Conservation (phyloP, 2,113 vertebrate genomes). For the Pseudopodoces humilis region DNA sequence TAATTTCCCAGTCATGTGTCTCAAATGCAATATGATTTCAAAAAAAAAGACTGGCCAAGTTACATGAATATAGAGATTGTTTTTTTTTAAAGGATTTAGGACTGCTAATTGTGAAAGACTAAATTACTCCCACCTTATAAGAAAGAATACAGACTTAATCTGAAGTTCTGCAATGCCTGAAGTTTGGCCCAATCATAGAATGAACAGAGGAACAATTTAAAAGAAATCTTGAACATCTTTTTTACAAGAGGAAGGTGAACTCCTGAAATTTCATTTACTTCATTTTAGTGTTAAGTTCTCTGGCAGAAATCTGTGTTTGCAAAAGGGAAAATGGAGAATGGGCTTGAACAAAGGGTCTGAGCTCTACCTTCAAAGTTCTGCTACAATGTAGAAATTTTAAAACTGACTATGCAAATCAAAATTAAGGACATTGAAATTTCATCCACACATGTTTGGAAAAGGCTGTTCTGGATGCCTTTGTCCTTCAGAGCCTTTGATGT, state of each 20-base stretch:
- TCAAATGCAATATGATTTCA: neutral
- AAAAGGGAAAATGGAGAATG: fast-evolving
- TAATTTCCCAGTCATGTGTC: neutral
- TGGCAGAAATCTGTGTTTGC: neutral
- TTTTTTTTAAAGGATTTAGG: neutral
- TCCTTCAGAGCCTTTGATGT: neutral
- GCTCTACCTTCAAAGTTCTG: neutral
- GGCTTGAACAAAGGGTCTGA: neutral
- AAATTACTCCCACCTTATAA: neutral
- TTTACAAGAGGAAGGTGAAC: neutral
- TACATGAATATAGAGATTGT: neutral
- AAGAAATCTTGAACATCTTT: neutral
- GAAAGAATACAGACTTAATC: neutral
- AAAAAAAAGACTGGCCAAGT: neutral
- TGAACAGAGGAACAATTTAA: neutral
- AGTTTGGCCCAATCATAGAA: neutral
- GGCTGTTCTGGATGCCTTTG: neutral
- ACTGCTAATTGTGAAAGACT: neutral
- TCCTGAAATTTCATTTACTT: neutral
- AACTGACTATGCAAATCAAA: neutral
- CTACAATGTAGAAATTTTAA: neutral
- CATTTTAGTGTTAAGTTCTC: neutral
- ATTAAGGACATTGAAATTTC: neutral
- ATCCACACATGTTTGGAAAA: neutral
- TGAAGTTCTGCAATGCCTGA: neutral